Conservation (phyloP, 2,113 vertebrate species). For the Hylia prasina region DNA sequence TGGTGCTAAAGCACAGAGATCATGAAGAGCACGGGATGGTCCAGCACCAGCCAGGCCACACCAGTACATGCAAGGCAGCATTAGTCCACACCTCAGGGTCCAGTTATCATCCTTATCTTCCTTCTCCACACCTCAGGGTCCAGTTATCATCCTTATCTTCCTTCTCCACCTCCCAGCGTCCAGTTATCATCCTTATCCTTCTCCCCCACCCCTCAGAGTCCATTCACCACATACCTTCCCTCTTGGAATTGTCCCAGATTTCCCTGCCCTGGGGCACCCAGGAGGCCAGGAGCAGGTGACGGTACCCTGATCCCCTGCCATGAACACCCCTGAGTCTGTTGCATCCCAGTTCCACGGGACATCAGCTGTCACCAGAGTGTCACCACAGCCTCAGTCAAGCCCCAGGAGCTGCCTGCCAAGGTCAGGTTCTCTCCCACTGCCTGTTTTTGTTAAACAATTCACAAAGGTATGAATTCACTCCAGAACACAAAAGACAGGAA, state of each 20-base stretch:
- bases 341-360: neutral
- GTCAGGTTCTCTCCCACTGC: neutral
- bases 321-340: fast-evolving
- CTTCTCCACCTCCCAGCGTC: neutral
- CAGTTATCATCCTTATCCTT: neutral
- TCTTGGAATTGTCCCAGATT: neutral
- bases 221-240: neutral
- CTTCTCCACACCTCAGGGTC: too few species aligned
- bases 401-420: neutral
- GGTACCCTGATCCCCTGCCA: neutral
- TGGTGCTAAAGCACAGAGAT: neutral
- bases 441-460: neutral
- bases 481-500: neutral
- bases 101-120: too few species aligned
- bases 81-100: neutral
- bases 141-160: too few species aligned
- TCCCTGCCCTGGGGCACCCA: neutral
- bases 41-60: neutral
- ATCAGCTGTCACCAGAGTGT: neutral
- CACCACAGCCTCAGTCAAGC: fast-evolving
- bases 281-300: neutral
- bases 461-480: neutral
- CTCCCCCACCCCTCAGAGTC: too few species aligned
- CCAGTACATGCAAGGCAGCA: fast-evolving
- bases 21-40: neutral